phyloP scores from a whole-genome alignment of 2,888 invertebrate genomes.

The Pseudococcus longispinus region DNA sequence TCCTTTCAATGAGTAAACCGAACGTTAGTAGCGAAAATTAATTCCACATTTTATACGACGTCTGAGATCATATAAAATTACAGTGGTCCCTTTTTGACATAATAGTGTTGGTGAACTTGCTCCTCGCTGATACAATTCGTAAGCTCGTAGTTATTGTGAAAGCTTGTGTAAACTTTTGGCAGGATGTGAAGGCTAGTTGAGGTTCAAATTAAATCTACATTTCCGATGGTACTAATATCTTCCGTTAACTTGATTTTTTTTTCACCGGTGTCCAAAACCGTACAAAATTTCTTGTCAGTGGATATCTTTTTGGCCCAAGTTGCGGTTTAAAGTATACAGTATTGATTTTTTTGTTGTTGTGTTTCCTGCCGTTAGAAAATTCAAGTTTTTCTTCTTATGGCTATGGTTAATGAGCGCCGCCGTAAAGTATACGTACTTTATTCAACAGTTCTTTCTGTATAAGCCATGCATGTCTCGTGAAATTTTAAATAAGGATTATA shows the following conservation, averaged over 20 bases:
- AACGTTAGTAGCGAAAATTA: neutral
- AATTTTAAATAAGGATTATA: neutral
- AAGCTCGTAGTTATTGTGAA: neutral
- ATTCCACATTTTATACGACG: neutral
- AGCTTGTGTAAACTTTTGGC: neutral
- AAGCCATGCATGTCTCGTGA: neutral
- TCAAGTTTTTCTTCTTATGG: neutral
- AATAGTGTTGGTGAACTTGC: neutral
- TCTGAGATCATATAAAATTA: neutral
- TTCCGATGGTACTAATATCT: conserved; percentile 7
- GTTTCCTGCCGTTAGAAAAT: neutral
- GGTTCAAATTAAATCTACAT: conserved; percentile 10
- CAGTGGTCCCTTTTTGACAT: no score
- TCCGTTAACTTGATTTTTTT: neutral
- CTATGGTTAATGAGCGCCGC: neutral
- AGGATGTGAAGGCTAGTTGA: neutral
- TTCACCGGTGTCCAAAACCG: neutral
- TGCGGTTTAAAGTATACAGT: neutral
- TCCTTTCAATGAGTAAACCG: neutral
- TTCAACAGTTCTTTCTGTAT: neutral
- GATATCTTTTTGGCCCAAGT: neutral
- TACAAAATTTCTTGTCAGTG: neutral
- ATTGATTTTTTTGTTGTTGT: neutral
- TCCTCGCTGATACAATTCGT: neutral
- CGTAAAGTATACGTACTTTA: neutral